phyloP scores from a whole-genome alignment of 2,888 invertebrate genomes.

The Lasioglossum calceatum region DNA sequence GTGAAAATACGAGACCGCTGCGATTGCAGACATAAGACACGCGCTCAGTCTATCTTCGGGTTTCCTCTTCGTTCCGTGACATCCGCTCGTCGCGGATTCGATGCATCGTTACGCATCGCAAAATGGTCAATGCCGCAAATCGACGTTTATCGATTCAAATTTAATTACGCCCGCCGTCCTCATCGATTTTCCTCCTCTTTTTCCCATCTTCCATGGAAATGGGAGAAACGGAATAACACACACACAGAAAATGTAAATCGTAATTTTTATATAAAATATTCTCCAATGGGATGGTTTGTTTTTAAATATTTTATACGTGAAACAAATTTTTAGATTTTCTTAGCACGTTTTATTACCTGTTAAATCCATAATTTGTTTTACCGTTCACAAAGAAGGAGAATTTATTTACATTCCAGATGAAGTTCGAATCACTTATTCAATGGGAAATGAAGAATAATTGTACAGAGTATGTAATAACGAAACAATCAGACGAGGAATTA shows the following conservation, averaged over 20 bases:
- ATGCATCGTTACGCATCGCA: conserved; percentile 53
- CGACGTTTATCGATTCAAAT: not conserved
- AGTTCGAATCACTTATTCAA: not conserved
- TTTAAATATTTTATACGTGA: no score
- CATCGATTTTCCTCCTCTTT: not conserved
- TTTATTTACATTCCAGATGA: not conserved
- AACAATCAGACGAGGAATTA: not conserved
- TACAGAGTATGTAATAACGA: not conserved
- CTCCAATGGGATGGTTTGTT: no score
- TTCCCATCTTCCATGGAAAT: not conserved
- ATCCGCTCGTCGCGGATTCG: conserved; percentile 74
- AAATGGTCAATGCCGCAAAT: conserved; percentile 28
- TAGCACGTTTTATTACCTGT: not conserved
- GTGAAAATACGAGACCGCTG: conserved; percentile 47
- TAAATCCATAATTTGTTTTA: not conserved
- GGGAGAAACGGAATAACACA: not conserved
- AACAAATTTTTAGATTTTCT: no score
- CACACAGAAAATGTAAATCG: no score
- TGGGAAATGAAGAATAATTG: not conserved
- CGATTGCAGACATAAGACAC: conserved; percentile 61
- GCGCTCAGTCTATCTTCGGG: conserved; percentile 69
- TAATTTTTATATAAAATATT: no score
- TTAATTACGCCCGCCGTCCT: not conserved
- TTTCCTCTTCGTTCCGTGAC: conserved; percentile 80
- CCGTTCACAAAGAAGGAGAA: not conserved